Percentiles rank a stretch among this genome's conserved stretches.
Evolutionary conservation across 2,888 invertebrate species (phyloP).

Genomic region (Cetonia aurata): DNA sequence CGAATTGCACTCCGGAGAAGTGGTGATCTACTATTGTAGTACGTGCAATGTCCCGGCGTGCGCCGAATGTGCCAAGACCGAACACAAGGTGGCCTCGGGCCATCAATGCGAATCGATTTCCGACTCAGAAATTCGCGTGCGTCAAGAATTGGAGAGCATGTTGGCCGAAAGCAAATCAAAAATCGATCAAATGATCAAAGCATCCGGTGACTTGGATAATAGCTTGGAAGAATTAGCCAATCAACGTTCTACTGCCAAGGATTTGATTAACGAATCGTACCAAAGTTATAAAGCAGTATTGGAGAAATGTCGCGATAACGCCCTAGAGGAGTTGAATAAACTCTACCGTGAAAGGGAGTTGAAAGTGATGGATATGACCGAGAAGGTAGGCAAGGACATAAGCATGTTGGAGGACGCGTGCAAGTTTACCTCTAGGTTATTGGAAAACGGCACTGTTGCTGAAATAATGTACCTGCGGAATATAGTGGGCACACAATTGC

Average conservation of each 20-base stretch:
- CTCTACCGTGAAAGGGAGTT: conserved; percentile 88
- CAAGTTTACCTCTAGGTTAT: conserved; percentile 83
- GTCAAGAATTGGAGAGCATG: conserved; percentile 81
- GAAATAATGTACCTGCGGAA: conserved; percentile 89
- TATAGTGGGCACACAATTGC: conserved; percentile 81
- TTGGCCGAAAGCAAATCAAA: conserved; percentile 83
- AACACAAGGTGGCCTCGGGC: conserved; percentile 83
- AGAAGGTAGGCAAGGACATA: conserved; percentile 81
- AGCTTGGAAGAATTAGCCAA: conserved; percentile 88
- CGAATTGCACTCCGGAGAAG: conserved; percentile 83
- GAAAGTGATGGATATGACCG: conserved; percentile 89
- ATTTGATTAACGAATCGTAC: conserved; percentile 84
- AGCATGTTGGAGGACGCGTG: conserved; percentile 89
- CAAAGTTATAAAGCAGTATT: conserved; percentile 85
- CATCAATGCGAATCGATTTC: conserved; percentile 87
- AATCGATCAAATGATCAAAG: conserved; percentile 81
- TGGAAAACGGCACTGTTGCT: conserved; percentile 86
- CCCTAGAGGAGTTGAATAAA: conserved; percentile 79
- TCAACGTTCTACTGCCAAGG: conserved; percentile 88
- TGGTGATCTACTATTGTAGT: conserved; percentile 89
- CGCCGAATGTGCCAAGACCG: conserved; percentile 85
- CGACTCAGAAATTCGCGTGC: conserved; percentile 81
- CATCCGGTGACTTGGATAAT: conserved; percentile 80
- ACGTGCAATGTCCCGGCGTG: conserved; percentile 90
- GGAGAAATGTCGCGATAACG: conserved; percentile 83